Percentiles rank a stretch among this genome's conserved stretches.
phyloP scores from a whole-genome alignment of 1,140 invertebrate genomes.

The Prorops nasuta region DNA sequence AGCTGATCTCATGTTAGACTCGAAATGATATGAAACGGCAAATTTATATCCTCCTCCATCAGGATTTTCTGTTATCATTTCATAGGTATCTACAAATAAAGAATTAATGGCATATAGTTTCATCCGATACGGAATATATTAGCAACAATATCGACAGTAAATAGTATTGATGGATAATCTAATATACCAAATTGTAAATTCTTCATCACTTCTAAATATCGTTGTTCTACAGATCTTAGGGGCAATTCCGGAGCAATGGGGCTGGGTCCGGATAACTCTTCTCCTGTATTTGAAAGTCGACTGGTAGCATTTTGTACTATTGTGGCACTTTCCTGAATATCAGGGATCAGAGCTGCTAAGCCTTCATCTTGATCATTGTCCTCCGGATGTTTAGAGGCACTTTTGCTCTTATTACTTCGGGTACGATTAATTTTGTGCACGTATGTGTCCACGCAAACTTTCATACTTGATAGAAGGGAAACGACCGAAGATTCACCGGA shows the following conservation, averaged over 20 bases:
- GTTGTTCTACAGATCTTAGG: conserved; percentile 63
- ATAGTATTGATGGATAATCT: too few species aligned
- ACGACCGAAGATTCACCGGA: conserved; percentile 59
- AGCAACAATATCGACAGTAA: too few species aligned
- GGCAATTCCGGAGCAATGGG: conserved; percentile 53
- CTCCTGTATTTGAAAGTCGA: conserved; percentile 49
- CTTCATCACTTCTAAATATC: conserved; percentile 85
- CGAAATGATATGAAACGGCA: conserved; percentile 88
- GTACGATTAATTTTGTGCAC: conserved; percentile 58
- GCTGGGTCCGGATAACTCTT: conserved; percentile 46
- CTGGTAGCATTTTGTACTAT: conserved; percentile 72
- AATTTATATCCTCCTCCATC: conserved; percentile 77
- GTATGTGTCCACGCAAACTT: conserved; percentile 87
- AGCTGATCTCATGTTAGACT: conserved; percentile 81
- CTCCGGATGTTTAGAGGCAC: conserved; percentile 58
- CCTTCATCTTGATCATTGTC: conserved; percentile 83
- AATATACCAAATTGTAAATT: conserved; percentile 81
- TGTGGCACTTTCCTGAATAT: conserved; percentile 78
- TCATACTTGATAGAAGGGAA: conserved; percentile 81
- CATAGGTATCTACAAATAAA: conserved; percentile 76
- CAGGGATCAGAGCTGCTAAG: conserved; percentile 80
- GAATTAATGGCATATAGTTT: too few species aligned
- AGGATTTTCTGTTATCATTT: conserved; percentile 81
- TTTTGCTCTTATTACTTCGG: conserved; percentile 40
- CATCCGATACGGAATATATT: too few species aligned